Conservation (phyloP, 2,113 vertebrate species). For the Paratilapia polleni region DNA sequence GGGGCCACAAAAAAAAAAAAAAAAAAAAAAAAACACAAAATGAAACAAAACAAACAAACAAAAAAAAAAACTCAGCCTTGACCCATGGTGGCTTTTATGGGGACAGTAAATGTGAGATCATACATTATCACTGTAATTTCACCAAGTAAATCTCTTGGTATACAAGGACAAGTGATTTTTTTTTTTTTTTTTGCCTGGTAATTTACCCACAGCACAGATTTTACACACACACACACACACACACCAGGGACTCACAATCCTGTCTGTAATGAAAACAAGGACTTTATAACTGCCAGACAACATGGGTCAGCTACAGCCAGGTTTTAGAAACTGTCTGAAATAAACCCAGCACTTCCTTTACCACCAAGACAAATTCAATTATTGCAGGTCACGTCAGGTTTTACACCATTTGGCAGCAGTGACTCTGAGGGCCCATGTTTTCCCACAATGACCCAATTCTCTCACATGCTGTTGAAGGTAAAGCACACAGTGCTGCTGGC, state of each 20-base stretch:
- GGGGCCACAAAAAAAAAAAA: no score
- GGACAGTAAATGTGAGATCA: slow-evolving; percentile 13
- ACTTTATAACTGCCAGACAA: slow-evolving; percentile 4
- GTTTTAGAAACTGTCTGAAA: slow-evolving; percentile 2
- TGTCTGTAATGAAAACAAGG: background rate
- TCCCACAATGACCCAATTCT: slow-evolving; percentile 67
- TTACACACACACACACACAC: background rate
- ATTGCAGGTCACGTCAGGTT: slow-evolving; percentile 48
- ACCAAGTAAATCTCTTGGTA: background rate
- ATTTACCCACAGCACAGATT: background rate
- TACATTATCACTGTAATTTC: background rate
- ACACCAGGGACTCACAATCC: background rate
- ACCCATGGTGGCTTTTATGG: background rate
- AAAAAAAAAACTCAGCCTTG: slow-evolving; percentile 6
- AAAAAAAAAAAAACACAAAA: background rate
- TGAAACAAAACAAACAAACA: no score
- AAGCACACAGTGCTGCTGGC: slow-evolving; percentile 13
- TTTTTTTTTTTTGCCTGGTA: slow-evolving; percentile 6
- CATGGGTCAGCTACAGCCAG: slow-evolving; percentile 7
- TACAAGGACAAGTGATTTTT: background rate
- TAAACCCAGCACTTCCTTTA: slow-evolving; percentile 5
- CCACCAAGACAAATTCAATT: slow-evolving; percentile 46
- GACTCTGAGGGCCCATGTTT: slow-evolving; percentile 40
- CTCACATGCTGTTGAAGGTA: slow-evolving; percentile 70
- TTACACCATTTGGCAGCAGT: slow-evolving; percentile 40